phyloP scores from a whole-genome alignment of 2,888 invertebrate genomes.

The Desoria tigrina region DNA sequence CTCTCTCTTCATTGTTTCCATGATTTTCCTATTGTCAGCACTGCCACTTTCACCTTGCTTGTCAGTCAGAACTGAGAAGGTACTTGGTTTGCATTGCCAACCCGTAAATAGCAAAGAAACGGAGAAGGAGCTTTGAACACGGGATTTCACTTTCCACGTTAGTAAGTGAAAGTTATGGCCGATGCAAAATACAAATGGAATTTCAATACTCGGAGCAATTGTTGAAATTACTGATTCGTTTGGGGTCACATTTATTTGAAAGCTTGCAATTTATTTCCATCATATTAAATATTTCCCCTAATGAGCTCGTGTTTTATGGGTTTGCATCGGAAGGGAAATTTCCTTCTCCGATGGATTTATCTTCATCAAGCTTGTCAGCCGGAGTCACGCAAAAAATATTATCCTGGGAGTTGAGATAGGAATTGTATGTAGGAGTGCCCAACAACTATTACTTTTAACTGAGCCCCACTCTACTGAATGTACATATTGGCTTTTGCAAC shows the following conservation, averaged over 20 bases:
- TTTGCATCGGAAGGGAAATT: neutral
- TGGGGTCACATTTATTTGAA: too few species aligned
- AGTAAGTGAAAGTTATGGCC: neutral
- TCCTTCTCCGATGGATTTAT: slow-evolving; percentile 11
- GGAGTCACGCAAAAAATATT: slow-evolving; percentile 4
- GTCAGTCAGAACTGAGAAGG: neutral
- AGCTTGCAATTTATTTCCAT: neutral
- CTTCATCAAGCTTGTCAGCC: slow-evolving; percentile 19
- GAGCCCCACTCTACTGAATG: too few species aligned
- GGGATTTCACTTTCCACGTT: neutral
- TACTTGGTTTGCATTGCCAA: neutral
- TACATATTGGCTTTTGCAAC: too few species aligned
- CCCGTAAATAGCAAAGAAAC: neutral
- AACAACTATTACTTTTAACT: too few species aligned
- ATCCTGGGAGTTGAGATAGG: neutral
- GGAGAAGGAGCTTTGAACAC: too few species aligned
- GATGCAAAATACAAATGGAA: too few species aligned
- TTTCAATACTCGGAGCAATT: too few species aligned
- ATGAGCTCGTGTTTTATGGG: slow-evolving; percentile 6
- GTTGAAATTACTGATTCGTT: too few species aligned
- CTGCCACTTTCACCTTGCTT: neutral
- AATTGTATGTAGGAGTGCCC: neutral
- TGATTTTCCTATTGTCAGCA: neutral
- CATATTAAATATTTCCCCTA: neutral
- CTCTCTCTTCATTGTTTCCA: neutral